Evolutionary conservation across 2,113 vertebrate genomes (phyloP).

Genomic region (Andinoacara biseriatus): DNA sequence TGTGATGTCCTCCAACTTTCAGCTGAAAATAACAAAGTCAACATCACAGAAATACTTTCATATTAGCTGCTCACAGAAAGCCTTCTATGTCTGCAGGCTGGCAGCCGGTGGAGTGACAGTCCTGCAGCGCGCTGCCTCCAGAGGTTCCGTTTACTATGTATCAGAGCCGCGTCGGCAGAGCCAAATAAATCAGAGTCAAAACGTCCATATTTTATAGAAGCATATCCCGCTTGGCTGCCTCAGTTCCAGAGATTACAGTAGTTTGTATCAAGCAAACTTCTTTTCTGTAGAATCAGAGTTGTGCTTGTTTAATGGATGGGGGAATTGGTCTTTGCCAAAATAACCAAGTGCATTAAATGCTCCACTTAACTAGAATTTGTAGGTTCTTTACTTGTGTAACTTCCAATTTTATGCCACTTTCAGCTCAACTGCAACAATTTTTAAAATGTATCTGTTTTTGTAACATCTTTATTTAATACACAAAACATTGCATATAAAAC

Average conservation of each 20-base stretch:
- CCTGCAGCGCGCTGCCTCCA: slow-evolving; percentile 34
- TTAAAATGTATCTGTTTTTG: too few relatives aligned
- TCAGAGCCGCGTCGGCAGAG: slow-evolving; percentile 2
- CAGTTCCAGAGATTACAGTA: neutral
- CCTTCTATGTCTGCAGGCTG: slow-evolving; percentile 61
- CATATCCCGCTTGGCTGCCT: slow-evolving; percentile 10
- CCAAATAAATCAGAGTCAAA: slow-evolving; percentile 21
- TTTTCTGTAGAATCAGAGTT: neutral
- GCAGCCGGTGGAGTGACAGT: slow-evolving; percentile 42
- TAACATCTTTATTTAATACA: neutral
- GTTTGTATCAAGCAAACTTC: neutral
- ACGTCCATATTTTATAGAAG: slow-evolving; percentile 6
- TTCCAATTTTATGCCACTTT: slow-evolving; percentile 8
- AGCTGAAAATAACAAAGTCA: slow-evolving; percentile 71
- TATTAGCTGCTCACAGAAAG: slow-evolving; percentile 63
- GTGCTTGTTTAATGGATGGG: neutral
- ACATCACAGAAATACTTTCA: slow-evolving; percentile 62
- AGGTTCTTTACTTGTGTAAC: neutral
- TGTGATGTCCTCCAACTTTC: slow-evolving; percentile 53
- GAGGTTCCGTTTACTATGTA: slow-evolving; percentile 17
- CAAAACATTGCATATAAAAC: neutral
- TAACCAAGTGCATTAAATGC: neutral
- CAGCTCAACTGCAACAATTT: neutral
- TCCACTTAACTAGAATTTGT: neutral
- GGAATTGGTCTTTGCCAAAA: slow-evolving; percentile 2